These are phyloP conservation scores for Himalopsyche anomala DNA, from an alignment of 2,888 invertebrate species.

Conservation along the genomic window DNA sequence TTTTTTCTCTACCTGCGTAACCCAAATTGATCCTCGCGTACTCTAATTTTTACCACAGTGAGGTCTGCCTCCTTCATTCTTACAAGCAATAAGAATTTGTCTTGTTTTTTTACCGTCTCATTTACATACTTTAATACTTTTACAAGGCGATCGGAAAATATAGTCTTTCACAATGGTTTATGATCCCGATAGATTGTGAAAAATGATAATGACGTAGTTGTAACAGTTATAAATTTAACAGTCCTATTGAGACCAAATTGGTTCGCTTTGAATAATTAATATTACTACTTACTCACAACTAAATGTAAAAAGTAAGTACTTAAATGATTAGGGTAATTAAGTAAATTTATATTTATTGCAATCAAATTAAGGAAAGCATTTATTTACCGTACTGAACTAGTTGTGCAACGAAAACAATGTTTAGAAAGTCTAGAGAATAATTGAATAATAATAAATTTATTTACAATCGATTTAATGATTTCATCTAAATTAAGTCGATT, in stretches of 20 bases:
- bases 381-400: background rate
- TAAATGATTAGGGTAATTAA: constrained; percentile 7
- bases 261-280: background rate
- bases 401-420: too few species aligned
- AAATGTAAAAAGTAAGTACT: background rate
- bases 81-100: constrained; percentile 40
- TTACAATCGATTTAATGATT: too few species aligned
- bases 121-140: constrained; percentile 31
- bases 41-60: constrained; percentile 38
- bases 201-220: too few species aligned
- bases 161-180: background rate
- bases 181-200: too few species aligned
- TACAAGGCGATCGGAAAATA: background rate
- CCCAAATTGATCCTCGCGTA: constrained; percentile 36
- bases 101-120: constrained; percentile 28
- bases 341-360: background rate
- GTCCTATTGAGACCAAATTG: background rate
- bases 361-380: background rate
- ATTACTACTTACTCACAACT: background rate
- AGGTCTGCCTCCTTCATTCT: constrained; percentile 11
- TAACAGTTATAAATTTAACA: too few species aligned
- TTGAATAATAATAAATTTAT: too few species aligned
- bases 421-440: too few species aligned
- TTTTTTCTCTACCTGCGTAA: constrained; percentile 39
- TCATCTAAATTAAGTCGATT: too few species aligned